These are phyloP conservation scores for Pheosia tremula DNA, from an alignment of 2,888 invertebrate species.

Conservation along the genomic window DNA sequence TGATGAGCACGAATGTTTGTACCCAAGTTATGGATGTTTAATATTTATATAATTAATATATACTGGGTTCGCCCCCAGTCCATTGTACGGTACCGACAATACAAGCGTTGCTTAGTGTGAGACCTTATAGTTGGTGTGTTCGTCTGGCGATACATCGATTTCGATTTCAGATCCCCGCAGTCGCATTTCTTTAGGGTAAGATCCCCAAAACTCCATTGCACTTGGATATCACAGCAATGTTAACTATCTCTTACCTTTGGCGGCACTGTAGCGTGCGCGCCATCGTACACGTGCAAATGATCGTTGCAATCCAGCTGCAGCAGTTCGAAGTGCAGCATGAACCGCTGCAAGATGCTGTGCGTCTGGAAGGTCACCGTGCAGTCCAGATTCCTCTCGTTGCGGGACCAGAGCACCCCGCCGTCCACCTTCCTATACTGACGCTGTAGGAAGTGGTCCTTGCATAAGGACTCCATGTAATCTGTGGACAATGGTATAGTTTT, in stretches of 20 bases:
- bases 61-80: too few species aligned
- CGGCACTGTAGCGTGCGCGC: constrained; percentile 94
- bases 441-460: constrained; percentile 95
- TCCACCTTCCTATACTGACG: constrained; percentile 96
- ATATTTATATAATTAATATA: too few species aligned
- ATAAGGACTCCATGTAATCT: constrained; percentile 96
- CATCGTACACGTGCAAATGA: constrained; percentile 96
- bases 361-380: constrained; percentile 98
- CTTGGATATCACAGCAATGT: not conserved
- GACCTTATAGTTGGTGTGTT: too few species aligned
- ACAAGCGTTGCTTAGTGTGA: too few species aligned
- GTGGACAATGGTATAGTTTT: constrained; percentile 64
- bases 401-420: constrained; percentile 95
- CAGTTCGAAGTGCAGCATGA: constrained; percentile 97
- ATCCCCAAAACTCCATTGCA: not conserved
- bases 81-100: too few species aligned
- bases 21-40: too few species aligned
- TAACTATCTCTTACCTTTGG: constrained; percentile 88
- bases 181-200: too few species aligned
- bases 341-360: constrained; percentile 96
- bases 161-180: too few species aligned
- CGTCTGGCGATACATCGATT: too few species aligned
- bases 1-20: too few species aligned
- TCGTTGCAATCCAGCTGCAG: constrained; percentile 97
- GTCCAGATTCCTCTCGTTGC: constrained; percentile 95